phyloP scores from a whole-genome alignment of 2,113 vertebrate genomes.

The Brachyhypopomus occidentalis region DNA sequence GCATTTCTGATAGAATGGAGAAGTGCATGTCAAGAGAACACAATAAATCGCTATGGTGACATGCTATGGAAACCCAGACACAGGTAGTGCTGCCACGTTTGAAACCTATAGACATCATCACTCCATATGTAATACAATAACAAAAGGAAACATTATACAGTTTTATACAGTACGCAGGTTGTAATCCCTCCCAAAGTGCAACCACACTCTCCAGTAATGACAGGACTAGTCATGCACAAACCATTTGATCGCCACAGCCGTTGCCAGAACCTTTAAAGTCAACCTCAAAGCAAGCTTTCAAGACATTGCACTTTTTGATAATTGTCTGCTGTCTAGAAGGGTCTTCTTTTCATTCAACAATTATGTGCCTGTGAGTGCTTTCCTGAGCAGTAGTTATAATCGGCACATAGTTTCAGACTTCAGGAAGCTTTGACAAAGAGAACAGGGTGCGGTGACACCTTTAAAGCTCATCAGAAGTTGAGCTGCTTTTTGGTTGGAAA shows the following conservation, averaged over 20 bases:
- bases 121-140: background rate
- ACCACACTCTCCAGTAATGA: background rate
- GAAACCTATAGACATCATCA: background rate
- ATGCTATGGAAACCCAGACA: background rate
- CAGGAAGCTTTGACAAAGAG: slow-evolving; percentile 47
- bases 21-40: slow-evolving; percentile 33
- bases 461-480: slow-evolving; percentile 44
- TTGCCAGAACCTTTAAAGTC: background rate
- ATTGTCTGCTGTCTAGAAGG: slow-evolving; percentile 55
- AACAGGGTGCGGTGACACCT: slow-evolving; percentile 9
- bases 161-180: background rate
- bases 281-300: slow-evolving; percentile 9
- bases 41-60: slow-evolving; percentile 4
- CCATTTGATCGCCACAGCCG: background rate
- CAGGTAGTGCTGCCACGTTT: background rate
- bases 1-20: slow-evolving; percentile 43
- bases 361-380: slow-evolving; percentile 54
- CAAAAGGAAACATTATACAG: background rate
- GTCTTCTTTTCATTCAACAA: slow-evolving; percentile 63
- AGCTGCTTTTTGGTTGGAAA: background rate
- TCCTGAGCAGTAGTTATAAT: slow-evolving; percentile 48
- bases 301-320: slow-evolving; percentile 47
- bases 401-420: slow-evolving; percentile 62
- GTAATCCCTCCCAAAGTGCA: background rate
- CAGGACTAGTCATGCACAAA: background rate